Evolutionary conservation across 2,888 invertebrate genomes (phyloP), one percentile per base, ranked within the genome.

Genomic region (Neria commutata): DNA sequence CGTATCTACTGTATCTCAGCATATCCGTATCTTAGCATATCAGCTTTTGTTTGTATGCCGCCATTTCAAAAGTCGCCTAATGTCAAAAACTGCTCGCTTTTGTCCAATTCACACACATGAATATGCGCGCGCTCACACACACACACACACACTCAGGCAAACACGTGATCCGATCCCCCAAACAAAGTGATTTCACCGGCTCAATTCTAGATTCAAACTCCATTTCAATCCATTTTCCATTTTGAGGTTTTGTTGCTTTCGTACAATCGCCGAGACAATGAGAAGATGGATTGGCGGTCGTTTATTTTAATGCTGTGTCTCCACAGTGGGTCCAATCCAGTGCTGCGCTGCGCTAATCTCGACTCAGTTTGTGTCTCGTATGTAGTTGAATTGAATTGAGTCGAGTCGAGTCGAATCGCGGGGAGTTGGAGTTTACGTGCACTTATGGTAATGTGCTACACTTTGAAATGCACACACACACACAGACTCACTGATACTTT

Each of bases 291-390:
- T 76, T 74, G 77, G 60, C 58, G 66, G 68, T 78, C 76, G 74
- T 77, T 77, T 75, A 73, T 76, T 78, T 76, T 74, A 74, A 76
- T 76, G 76, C 71, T 63, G 67, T 78, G 76, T 73, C 77, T 70
- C 76, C 73, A 69, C 74, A 76, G 76, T 76, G 74, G 75, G 76
- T 78, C 76, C 21, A n/a, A n/a, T n/a, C n/a, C n/a, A n/a, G n/a
- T n/a, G n/a, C n/a, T n/a, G n/a, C n/a, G n/a, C n/a, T n/a, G n/a
- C n/a, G n/a, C n/a, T n/a, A n/a, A n/a, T n/a, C n/a, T n/a, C n/a
- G n/a, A n/a, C n/a, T n/a, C n/a, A n/a, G n/a, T n/a, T n/a, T n/a
- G n/a, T n/a, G n/a, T n/a, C n/a, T n/a, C n/a, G n/a, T n/a, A n/a
- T n/a, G n/a, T n/a, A n/a, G n/a, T n/a, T n/a, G n/a, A n/a, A n/a